Percentiles rank a stretch among this genome's conserved stretches.
These are phyloP conservation scores for Melanostoma mellinum DNA, from an alignment of 2,888 invertebrate genomes.

Conservation along the genomic window DNA sequence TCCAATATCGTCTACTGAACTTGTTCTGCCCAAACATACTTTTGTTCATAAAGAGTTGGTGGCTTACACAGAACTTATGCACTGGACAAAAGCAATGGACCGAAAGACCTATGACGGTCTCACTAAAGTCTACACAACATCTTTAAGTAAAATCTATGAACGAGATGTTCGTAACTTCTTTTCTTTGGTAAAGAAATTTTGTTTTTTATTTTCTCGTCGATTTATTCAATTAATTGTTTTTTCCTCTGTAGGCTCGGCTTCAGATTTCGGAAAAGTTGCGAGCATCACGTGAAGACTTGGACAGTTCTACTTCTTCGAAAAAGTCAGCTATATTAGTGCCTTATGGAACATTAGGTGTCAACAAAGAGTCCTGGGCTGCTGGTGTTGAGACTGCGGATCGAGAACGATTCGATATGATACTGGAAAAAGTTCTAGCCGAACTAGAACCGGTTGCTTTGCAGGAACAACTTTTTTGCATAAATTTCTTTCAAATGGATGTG, in stretches of 20 bases:
- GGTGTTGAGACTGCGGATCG: conserved; percentile 85
- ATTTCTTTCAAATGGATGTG: conserved; percentile 93
- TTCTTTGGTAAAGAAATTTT: conserved; percentile 75
- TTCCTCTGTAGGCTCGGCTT: conserved; percentile 77
- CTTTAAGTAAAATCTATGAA: conserved; percentile 94
- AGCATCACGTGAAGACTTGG: conserved; percentile 82
- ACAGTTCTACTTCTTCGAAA: conserved; percentile 80
- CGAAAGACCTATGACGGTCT: conserved; percentile 91
- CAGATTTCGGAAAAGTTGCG: conserved; percentile 80
- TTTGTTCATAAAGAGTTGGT: conserved; percentile 92
- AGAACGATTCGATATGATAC: conserved; percentile 85
- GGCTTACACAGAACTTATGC: conserved; percentile 95
- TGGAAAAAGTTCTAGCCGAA: conserved; percentile 93
- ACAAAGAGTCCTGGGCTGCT: conserved; percentile 85
- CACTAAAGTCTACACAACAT: conserved; percentile 91
- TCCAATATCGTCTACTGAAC: conserved; percentile 81
- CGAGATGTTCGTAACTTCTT: conserved; percentile 86
- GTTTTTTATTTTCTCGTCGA: neutral
- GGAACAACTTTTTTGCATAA: conserved; percentile 96
- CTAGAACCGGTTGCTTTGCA: conserved; percentile 95
- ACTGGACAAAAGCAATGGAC: conserved; percentile 94
- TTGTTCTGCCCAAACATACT: conserved; percentile 89
- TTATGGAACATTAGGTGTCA: conserved; percentile 84
- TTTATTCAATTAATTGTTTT: neutral
- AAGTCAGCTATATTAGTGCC: conserved; percentile 80